phyloP scores from a whole-genome alignment of 2,113 vertebrate genomes.

The Strix uralensis region DNA sequence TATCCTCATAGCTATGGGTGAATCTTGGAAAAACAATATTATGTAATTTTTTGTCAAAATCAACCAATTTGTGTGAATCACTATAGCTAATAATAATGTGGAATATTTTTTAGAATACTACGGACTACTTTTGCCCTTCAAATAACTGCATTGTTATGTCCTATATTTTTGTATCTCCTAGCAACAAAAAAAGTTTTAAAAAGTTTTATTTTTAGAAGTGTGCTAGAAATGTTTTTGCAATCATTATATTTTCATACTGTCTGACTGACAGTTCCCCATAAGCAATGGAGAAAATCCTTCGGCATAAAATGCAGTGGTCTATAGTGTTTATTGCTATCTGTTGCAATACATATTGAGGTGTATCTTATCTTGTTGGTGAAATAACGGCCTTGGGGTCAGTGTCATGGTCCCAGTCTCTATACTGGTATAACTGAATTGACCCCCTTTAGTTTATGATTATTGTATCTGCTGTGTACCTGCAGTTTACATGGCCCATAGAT shows the following conservation, averaged over 20 bases:
- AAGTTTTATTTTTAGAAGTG: slow-evolving; percentile 41
- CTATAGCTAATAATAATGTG: neutral
- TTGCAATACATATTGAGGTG: neutral
- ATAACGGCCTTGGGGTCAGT: neutral
- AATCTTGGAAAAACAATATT: neutral
- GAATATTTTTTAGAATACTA: neutral
- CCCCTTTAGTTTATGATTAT: neutral
- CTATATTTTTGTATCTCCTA: slow-evolving; percentile 8
- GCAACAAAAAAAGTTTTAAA: neutral
- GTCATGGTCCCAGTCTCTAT: neutral
- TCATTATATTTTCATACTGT: neutral
- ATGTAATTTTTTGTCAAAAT: neutral
- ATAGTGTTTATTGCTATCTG: neutral
- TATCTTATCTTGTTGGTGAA: neutral
- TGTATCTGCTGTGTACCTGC: neutral
- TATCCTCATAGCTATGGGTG: neutral
- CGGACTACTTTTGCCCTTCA: neutral
- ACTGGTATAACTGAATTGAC: neutral
- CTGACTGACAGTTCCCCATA: neutral
- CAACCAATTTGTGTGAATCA: neutral
- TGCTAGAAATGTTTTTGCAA: neutral
- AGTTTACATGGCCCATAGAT: neutral
- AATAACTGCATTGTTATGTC: neutral
- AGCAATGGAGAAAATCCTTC: neutral
- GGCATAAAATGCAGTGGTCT: neutral